Evolutionary conservation across 2,888 invertebrate species (phyloP).

Genomic region (Abrostola triplasia): DNA sequence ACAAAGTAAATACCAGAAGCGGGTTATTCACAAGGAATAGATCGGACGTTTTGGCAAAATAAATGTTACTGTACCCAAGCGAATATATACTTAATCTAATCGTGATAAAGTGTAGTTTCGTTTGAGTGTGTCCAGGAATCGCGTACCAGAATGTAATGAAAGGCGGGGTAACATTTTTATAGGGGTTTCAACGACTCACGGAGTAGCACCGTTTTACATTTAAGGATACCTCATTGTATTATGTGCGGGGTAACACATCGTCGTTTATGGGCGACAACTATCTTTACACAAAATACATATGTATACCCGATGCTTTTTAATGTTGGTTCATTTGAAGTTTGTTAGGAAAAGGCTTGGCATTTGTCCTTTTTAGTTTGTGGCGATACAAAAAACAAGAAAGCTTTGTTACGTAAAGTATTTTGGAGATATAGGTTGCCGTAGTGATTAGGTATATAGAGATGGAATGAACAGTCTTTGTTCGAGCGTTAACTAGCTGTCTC

Average conservation of each 20-base stretch:
- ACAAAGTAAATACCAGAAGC: constrained; percentile 72
- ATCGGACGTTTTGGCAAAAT: constrained; percentile 75
- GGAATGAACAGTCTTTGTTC: too few relatives aligned
- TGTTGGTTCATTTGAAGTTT: constrained; percentile 38
- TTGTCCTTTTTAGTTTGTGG: not conserved
- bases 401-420: too few relatives aligned
- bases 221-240: constrained; percentile 85
- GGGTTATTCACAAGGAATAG: constrained; percentile 70
- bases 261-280: constrained; percentile 77
- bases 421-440: too few relatives aligned
- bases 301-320: constrained; percentile 42
- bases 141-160: constrained; percentile 83
- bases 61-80: constrained; percentile 55
- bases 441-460: too few relatives aligned
- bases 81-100: constrained; percentile 55
- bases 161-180: constrained; percentile 86
- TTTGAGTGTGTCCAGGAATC: constrained; percentile 55
- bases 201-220: constrained; percentile 84
- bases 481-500: too few relatives aligned
- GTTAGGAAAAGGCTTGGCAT: not conserved
- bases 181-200: constrained; percentile 85
- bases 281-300: constrained; percentile 62
- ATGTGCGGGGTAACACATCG: constrained; percentile 81
- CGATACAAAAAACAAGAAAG: too few relatives aligned
- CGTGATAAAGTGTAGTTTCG: constrained; percentile 62